Evolutionary conservation across 2,113 vertebrate species (phyloP).

Genomic region (Galbula dea): DNA sequence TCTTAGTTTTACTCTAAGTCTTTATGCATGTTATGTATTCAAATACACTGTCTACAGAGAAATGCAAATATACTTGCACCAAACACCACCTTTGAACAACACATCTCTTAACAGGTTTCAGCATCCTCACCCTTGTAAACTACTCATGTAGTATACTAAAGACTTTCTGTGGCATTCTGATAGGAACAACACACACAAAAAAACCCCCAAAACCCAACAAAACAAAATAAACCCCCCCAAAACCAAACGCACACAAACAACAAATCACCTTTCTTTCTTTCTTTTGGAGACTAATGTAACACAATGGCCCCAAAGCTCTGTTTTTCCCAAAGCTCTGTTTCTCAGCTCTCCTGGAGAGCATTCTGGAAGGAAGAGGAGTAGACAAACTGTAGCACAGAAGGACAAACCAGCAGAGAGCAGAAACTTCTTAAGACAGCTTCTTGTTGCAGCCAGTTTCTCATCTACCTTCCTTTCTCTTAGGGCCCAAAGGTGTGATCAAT

Average conservation of each 20-base stretch:
- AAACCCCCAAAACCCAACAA: too few relatives aligned
- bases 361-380: not conserved
- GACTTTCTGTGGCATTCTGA: not conserved
- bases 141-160: not conserved
- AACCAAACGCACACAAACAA: too few relatives aligned
- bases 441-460: not conserved
- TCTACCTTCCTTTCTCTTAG: conserved; percentile 59
- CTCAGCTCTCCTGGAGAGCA: not conserved
- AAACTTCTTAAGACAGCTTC: not conserved
- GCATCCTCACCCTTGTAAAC: not conserved
- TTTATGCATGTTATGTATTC: not conserved
- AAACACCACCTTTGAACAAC: not conserved
- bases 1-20: not conserved
- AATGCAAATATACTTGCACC: not conserved
- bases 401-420: not conserved
- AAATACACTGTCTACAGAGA: not conserved
- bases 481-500: conserved; percentile 96
- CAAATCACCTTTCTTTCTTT: too few relatives aligned
- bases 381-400: not conserved
- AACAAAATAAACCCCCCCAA: too few relatives aligned
- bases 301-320: not conserved
- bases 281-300: not conserved
- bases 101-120: not conserved
- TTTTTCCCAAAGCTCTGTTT: not conserved
- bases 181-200: too few relatives aligned